Base-by-base conservation (phyloP, 2,113 vertebrate species). In the Rhinoderma darwinii region DNA sequence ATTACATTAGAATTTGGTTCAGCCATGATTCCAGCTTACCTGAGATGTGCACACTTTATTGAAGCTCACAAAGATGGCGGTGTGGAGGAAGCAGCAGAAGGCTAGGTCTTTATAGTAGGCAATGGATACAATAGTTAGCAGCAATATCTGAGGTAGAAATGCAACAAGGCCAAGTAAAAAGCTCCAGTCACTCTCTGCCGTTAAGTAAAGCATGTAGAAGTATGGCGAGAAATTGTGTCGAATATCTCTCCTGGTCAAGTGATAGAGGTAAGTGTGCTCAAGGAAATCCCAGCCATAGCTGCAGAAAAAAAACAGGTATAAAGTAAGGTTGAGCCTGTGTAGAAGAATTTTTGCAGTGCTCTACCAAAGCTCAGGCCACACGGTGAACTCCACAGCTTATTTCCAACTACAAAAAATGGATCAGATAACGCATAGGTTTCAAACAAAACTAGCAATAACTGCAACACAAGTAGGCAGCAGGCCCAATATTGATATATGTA, bases 1-100 rank as follows among this genome's bases (percentile, higher is more conserved):
- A 74, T 74, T 74, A n/a, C 9, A 39, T 73, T 25, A 25, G 20
- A 73, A 39, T 59, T 30, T 5, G 22, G 22, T 74, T 12, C 22
- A 39, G 39, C 22, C 25, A 14, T 74, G 41, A 4, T 4, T 41
- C 8, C 35, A 22, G 43, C 27, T 81, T 90, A 96, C 95, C 95
- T 96, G 98, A 17, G 98, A 99, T 0, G 98, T 99, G 94, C 98
- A 99, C 11, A 99, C 97, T 95, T 99, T 99, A 95, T 99, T 99
- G 90, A 99, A 99, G 86, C 94, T 96, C 84, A 99, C 98, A 77
- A 99, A 98, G 81, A 99, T 91, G 61, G 94, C 90, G 0, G 97
- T 99, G 78, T 98, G 95, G 0, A 99, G 92, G 90, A 99, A 99
- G 89, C 96, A 99, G 88, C 96, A 97, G 89, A 98, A 96, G 50